Percentiles rank a stretch among this genome's conserved stretches.
Conservation (phyloP, 2,888 invertebrate genomes). For the Nomada flava region DNA sequence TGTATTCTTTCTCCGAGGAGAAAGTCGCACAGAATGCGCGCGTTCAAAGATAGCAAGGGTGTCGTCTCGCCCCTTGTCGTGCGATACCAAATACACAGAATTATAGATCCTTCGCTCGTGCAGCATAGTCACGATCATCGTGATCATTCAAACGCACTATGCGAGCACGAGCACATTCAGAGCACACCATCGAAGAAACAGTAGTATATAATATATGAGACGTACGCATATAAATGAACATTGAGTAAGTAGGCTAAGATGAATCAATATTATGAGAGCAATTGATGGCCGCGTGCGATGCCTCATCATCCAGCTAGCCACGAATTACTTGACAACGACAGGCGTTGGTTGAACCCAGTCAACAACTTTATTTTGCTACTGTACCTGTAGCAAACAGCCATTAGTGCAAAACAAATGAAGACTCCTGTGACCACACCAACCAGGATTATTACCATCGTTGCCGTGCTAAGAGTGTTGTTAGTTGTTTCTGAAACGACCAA, state of each 20-base stretch:
- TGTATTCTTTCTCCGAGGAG: too few species aligned
- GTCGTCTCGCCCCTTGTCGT: constrained; percentile 36
- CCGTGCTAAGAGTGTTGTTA: constrained; percentile 94
- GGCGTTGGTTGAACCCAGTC: constrained; percentile 75
- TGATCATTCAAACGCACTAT: constrained; percentile 71
- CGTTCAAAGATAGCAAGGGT: too few species aligned
- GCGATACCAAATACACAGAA: constrained; percentile 35
- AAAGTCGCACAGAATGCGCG: background rate
- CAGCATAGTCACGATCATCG: constrained; percentile 70
- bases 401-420: constrained; percentile 97
- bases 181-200: constrained; percentile 67
- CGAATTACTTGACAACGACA: constrained; percentile 79
- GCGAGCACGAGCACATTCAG: constrained; percentile 73
- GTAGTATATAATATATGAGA: constrained; percentile 56
- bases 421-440: constrained; percentile 96
- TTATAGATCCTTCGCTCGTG: constrained; percentile 62
- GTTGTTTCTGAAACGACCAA: constrained; percentile 88
- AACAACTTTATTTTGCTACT: constrained; percentile 78
- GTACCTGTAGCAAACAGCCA: constrained; percentile 98
- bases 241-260: constrained; percentile 73
- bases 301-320: constrained; percentile 82
- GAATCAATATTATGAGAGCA: constrained; percentile 75
- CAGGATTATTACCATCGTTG: constrained; percentile 96
- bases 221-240: constrained; percentile 66
- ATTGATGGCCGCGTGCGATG: constrained; percentile 81